Base-by-base conservation (phyloP, 2,888 invertebrate genomes). In the Aphodius sticticus region DNA sequence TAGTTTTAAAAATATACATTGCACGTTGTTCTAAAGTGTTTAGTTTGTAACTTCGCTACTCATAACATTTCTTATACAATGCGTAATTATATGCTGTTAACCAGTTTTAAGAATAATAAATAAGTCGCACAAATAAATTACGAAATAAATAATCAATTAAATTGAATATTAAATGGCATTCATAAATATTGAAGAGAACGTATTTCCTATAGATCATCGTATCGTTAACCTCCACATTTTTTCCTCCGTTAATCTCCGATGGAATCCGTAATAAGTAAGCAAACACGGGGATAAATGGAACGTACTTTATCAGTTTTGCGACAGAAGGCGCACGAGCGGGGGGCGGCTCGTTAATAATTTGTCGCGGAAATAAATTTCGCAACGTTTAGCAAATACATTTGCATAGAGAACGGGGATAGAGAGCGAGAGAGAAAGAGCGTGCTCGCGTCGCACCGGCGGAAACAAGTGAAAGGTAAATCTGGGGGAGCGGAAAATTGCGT, bases 401-500 rank as follows among this genome's bases (percentile, higher is more conserved):
- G 35, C 74, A 74, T 74, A 26, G 74, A n/a, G 74, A 36, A 74
- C 74, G 74, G 37, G 53, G 53, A 53, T 7, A 1, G 53, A 26
- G 26, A 1, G 53, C 1, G 26, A 26, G 26, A 26, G 26, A 26
- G 26, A 26, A 3, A 1, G 26, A 1, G 26, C 26, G 26, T 26
- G 26, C 26, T 26, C 26, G 53, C 53, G 53, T 53, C 53, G 53
- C 53, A 53, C 53, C 53, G 53, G 53, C 53, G 53, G 74, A 74
- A 74, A 74, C 37, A 74, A 74, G 74, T 37, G 37, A 74, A 74
- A 74, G 74, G 74, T 74, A 74, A 74, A 74, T 77, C 69, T 71
- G 71, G 77, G 80, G 53, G 75, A 76, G 80, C 78, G 69, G 77
- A 72, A 72, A 76, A 80, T 80, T 80, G 77, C 80, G 80, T 79